Base-by-base conservation (phyloP, 2,797 vertebrate species). In the Pseudotriccus pelzelni region DNA sequence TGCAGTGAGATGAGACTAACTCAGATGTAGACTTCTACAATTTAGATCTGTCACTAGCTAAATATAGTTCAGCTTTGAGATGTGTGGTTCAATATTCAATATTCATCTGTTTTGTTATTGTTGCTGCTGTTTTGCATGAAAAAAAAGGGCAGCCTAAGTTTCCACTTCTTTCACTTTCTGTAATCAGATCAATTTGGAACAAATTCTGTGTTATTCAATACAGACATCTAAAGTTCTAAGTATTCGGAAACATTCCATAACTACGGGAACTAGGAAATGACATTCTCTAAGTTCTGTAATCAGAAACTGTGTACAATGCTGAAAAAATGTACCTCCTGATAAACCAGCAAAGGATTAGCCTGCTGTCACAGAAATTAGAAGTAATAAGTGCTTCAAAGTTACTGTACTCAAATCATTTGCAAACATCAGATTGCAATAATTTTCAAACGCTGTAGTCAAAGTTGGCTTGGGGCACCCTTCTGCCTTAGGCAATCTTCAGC, bases 371-470 rank as follows among this genome's bases (percentile, higher is more conserved):
- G 36, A 86, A 88, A 84, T 34, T 53, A 28, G 28, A 96, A 92
- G 62, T 36, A 91, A 89, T 3, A 80, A 75, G 10, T 23, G 12
- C 24, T 89, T 67, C 11, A 47, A 94, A 87, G 28, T 76, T 60
- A 49, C 25, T 58, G 27, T 39, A 47, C 20, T 76, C 81, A 72
- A 70, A 83, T 68, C 0, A 56, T 60, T 87, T 43, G 27, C 39
- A 86, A 58, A 58, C 7, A 63, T 72, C 50, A 69, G 15, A 69
- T 79, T 3, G 1, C 6, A 73, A 73, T 52, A 46, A 93, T 76
- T 86, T 92, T 58, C 11, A 66, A 81, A 84, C n/a, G 68, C 66
- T 50, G n/a, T 73, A 66, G 81, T 73, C 36, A 55, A 73, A 79
- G 27, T 12, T 75, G 30, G 15, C 37, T 53, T 16, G 59, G 32